Conservation (phyloP, 2,888 invertebrate species). For the Galerucella nymphaeae region DNA sequence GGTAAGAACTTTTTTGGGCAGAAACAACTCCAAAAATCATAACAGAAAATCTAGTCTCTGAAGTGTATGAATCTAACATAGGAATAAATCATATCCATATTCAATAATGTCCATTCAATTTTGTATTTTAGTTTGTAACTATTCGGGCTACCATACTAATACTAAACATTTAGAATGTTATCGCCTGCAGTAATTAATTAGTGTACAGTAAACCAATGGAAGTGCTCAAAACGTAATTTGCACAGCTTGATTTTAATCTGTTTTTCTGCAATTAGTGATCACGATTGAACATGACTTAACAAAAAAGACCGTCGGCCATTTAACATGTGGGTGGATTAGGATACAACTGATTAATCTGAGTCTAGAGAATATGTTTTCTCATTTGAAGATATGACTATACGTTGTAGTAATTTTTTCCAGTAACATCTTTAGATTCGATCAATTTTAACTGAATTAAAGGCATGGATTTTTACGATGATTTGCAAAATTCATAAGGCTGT, state of each 20-base stretch:
- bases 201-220: conserved; percentile 44
- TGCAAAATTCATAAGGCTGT: background rate
- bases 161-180: conserved; percentile 34
- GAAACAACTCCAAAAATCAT: too few species aligned
- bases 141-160: conserved; percentile 10
- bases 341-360: conserved; percentile 22
- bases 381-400: background rate
- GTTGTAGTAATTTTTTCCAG: background rate
- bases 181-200: conserved; percentile 46
- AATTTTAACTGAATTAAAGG: background rate
- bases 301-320: conserved; percentile 28
- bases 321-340: conserved; percentile 38
- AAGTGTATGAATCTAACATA: too few species aligned
- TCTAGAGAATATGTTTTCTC: background rate
- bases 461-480: background rate
- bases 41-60: too few species aligned
- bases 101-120: background rate
- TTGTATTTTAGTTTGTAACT: background rate
- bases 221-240: conserved; percentile 51
- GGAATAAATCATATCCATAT: too few species aligned
- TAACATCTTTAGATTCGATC: background rate
- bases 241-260: conserved; percentile 49
- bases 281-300: conserved; percentile 41
- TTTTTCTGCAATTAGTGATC: conserved; percentile 50
- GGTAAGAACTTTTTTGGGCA: too few species aligned